Percentiles rank a stretch among this genome's conserved stretches.
Evolutionary conservation across 2,113 vertebrate species (phyloP).

Genomic region (Forbesichthys agassizii): DNA sequence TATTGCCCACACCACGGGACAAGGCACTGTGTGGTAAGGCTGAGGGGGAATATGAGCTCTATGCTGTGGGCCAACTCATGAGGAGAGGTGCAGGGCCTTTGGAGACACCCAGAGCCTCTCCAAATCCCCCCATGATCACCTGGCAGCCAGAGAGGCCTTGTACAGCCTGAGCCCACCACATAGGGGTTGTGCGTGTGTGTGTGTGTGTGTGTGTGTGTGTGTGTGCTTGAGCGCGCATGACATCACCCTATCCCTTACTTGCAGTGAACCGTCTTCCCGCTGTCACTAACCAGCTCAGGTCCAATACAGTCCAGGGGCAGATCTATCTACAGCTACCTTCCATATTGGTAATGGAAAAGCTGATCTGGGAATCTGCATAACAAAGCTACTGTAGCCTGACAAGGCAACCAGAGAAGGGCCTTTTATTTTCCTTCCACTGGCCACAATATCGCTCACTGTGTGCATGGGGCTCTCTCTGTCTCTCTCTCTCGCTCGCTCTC

Average conservation of each 20-base stretch:
- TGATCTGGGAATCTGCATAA: conserved; percentile 36
- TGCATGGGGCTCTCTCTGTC: background rate
- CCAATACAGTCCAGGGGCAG: conserved; percentile 28
- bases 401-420: conserved; percentile 3
- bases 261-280: conserved; percentile 16
- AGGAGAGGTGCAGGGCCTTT: conserved; percentile 42
- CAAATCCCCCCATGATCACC: conserved; percentile 50
- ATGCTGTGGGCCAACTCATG: conserved; percentile 40
- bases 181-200: conserved; percentile 14
- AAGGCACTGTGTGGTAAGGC: conserved; percentile 38
- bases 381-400: conserved; percentile 31
- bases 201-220: background rate
- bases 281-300: conserved; percentile 37
- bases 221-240: conserved; percentile 23
- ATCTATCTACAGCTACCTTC: conserved; percentile 36
- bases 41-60: conserved; percentile 36
- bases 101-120: conserved; percentile 35
- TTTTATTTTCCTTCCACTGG: background rate
- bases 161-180: conserved; percentile 23
- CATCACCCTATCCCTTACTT: conserved; percentile 32
- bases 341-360: conserved; percentile 50
- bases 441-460: background rate
- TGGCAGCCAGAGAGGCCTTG: conserved; percentile 21
- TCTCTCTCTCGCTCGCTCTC: background rate
- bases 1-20: conserved; percentile 32